Evolutionary conservation across 2,888 invertebrate genomes (phyloP).

Genomic region (Microctonus brassicae): DNA sequence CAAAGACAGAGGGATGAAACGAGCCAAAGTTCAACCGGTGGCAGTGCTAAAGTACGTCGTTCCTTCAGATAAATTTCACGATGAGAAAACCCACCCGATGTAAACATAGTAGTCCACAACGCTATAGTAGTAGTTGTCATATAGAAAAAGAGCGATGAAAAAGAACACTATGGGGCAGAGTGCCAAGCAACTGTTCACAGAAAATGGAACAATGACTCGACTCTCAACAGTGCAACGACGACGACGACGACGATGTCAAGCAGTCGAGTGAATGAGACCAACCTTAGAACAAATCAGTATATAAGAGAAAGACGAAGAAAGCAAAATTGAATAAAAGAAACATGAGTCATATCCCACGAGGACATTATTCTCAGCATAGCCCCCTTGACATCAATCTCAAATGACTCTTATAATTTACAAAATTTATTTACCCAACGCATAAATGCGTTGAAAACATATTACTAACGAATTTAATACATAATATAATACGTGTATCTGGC

Average conservation of each 20-base stretch:
- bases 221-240: slow-evolving; percentile 8
- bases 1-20: too few relatives aligned
- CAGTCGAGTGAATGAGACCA: background rate
- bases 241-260: slow-evolving; percentile 11
- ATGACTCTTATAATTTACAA: slow-evolving; percentile 7
- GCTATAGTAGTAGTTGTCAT: background rate
- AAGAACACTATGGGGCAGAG: slow-evolving; percentile 39
- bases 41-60: slow-evolving; percentile 23
- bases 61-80: slow-evolving; percentile 33
- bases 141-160: slow-evolving; percentile 2
- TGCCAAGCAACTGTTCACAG: slow-evolving; percentile 42
- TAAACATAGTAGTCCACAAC: slow-evolving; percentile 30
- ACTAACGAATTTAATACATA: slow-evolving; percentile 24
- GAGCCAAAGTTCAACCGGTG: slow-evolving; percentile 36
- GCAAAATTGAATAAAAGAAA: background rate
- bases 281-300: background rate
- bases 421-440: slow-evolving; percentile 10
- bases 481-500: too few relatives aligned
- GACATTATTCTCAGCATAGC: background rate
- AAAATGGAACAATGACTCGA: slow-evolving; percentile 44
- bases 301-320: background rate
- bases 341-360: background rate
- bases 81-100: slow-evolving; percentile 10
- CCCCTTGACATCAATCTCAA: background rate
- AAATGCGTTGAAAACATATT: slow-evolving; percentile 27